Evolutionary conservation across 2,888 invertebrate species (phyloP), one percentile per base, ranked within the genome.

Genomic region (Melieria crassipennis): DNA sequence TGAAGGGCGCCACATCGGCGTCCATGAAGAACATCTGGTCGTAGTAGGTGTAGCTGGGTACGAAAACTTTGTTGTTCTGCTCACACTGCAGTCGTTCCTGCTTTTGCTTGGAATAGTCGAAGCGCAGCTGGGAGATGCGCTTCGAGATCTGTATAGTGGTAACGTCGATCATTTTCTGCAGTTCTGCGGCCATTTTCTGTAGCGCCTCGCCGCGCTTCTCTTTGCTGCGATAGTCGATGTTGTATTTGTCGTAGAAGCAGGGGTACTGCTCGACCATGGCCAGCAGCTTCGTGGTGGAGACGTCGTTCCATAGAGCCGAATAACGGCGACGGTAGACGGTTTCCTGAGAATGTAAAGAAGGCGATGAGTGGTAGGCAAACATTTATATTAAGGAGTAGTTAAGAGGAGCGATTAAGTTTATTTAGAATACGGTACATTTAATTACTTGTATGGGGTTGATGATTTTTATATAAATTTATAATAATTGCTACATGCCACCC

Each of bases 1-100:
- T 83, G n/a, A 84, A 84, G 4, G 83, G 83, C 58, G 84, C 80
- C 68, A 84, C 80, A 60, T 84, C 83, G 5, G 78, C 79, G 65
- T 84, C 83, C 83, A 84, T 84, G 69, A 84, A 84, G 52, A 73
- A 75, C 83, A 84, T 84, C 64, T 78, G 80, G 60, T 84, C 83
- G 62, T 84, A 84, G 69, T 84, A 84, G 6, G 79, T 81, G 47
- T 83, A 84, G 10, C 78, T 82, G 4, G 84, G 78, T 47, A 81
- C 73, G 66, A 84, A 84, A 45, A 79, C 75, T 60, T 80, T 79
- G 2, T 81, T 80, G 56, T 75, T 77, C 5, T 81, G 80, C 56
- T 84, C 83, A 52, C 84, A 82, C 65, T 79, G 78, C 43, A 84
- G 64, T 5, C 83, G 80, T 47, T 84, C 83, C 70, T 80, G 79